A percentile compares a stretch with the other conserved stretches of the same genome.
Conservation (phyloP, 2,113 vertebrate genomes). For the Agelaius phoeniceus region DNA sequence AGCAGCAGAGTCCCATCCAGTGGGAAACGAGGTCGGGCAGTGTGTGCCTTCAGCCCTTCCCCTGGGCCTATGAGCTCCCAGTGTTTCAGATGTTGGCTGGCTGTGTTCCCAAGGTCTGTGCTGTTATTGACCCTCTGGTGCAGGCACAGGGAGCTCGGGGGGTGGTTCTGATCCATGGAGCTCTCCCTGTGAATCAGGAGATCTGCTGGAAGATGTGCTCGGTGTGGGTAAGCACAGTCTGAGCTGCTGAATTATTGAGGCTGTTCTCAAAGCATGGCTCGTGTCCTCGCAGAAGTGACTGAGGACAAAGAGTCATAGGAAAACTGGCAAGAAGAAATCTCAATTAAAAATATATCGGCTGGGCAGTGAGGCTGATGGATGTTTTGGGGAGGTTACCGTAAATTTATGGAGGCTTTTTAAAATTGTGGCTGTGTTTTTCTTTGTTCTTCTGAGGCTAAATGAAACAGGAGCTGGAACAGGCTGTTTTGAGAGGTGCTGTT, state of each 20-base stretch:
- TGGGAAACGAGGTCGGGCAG: rapidly evolving
- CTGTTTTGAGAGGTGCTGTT: background rate
- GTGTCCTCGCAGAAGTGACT: background rate
- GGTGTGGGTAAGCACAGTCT: background rate
- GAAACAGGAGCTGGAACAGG: background rate
- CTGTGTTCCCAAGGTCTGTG: background rate
- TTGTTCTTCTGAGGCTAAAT: background rate
- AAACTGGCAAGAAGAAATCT: background rate
- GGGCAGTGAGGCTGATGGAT: background rate
- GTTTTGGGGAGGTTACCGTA: background rate
- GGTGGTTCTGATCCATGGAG: background rate
- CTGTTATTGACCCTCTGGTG: background rate
- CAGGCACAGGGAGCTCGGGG: background rate
- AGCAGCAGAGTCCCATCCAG: background rate
- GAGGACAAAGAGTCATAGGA: background rate
- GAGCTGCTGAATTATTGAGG: background rate
- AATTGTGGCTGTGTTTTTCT: background rate
- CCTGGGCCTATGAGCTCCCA: background rate
- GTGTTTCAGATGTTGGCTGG: background rate
- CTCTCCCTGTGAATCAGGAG: background rate
- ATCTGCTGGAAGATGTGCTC: background rate
- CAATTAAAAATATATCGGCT: background rate
- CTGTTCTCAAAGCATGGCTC: background rate
- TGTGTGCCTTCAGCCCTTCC: background rate
- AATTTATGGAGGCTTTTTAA: background rate